phyloP scores from a whole-genome alignment of 2,797 vertebrate species.

The Oreortyx pictus region DNA sequence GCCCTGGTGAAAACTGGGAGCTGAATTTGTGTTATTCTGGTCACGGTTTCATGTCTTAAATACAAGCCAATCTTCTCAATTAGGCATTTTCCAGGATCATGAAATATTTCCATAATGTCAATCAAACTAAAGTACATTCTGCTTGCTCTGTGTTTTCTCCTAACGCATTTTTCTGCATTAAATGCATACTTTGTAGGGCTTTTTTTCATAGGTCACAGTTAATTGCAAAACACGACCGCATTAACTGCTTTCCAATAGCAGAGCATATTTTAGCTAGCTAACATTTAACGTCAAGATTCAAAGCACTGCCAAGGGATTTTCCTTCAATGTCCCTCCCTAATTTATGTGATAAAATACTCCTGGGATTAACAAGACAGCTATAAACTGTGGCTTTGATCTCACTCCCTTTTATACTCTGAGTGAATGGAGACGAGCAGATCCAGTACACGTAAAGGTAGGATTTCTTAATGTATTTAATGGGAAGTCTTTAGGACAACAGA shows the following conservation, averaged over 20 bases:
- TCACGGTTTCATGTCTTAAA: not conserved
- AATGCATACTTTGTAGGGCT: not conserved
- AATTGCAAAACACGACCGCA: slow-evolving; percentile 13
- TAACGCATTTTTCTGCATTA: not conserved
- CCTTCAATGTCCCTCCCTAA: slow-evolving; percentile 9
- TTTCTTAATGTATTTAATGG: not conserved
- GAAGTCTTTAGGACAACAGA: not conserved
- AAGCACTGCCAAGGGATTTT: slow-evolving; percentile 49
- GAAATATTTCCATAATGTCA: not conserved
- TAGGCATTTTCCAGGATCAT: not conserved
- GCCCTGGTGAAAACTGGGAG: not conserved
- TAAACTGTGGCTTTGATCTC: slow-evolving; percentile 69
- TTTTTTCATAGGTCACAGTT: not conserved
- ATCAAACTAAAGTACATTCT: not conserved
- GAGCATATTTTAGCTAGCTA: slow-evolving; percentile 40
- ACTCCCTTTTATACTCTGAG: slow-evolving; percentile 11
- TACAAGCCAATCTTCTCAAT: not conserved
- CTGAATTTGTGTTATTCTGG: not conserved
- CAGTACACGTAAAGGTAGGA: not conserved
- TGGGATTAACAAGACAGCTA: slow-evolving; percentile 54
- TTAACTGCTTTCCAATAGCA: slow-evolving; percentile 39
- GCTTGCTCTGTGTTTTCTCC: not conserved
- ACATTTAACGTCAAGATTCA: slow-evolving; percentile 44
- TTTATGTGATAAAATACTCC: slow-evolving; percentile 49
- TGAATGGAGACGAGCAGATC: slow-evolving; percentile 5